phyloP scores from a whole-genome alignment of 2,797 vertebrate species.

The Argentina silus region DNA sequence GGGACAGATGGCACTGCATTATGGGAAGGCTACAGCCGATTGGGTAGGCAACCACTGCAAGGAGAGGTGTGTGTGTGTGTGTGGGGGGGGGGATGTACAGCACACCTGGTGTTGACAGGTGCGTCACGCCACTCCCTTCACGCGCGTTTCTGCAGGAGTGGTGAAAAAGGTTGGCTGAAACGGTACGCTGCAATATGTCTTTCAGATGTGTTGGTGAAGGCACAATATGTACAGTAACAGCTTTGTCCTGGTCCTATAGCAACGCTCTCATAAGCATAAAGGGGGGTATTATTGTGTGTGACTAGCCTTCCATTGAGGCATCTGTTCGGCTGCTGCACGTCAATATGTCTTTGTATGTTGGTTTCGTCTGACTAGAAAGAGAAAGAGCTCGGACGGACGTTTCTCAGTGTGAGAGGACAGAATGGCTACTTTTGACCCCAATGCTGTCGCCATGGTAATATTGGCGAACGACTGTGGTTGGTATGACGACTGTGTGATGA shows the following conservation, averaged over 20 bases:
- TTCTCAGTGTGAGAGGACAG: conserved; percentile 38
- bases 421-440: conserved; percentile 54
- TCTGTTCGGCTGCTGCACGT: conserved; percentile 35
- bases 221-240: neutral
- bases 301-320: neutral
- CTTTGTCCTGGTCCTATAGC: too few species aligned
- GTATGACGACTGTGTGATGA: conserved; percentile 12
- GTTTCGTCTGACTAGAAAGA: conserved; percentile 37
- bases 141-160: conserved; percentile 34
- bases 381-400: conserved; percentile 35
- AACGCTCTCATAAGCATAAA: too few species aligned
- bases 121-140: conserved; percentile 41
- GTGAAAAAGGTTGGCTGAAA: conserved; percentile 37
- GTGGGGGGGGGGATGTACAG: conserved; percentile 17
- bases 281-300: neutral
- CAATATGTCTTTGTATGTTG: conserved; percentile 28
- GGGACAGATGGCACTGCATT: conserved; percentile 68
- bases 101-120: conserved; percentile 62
- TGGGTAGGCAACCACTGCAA: conserved; percentile 34
- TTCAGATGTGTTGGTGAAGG: neutral
- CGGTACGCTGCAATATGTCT: conserved; percentile 10
- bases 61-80: conserved; percentile 22
- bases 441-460: conserved; percentile 61
- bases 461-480: conserved; percentile 35
- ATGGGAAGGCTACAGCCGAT: conserved; percentile 55